A percentile compares a stretch with the other conserved stretches of the same genome.
phyloP scores from a whole-genome alignment of 2,888 invertebrate species.

The Acheta domesticus region DNA sequence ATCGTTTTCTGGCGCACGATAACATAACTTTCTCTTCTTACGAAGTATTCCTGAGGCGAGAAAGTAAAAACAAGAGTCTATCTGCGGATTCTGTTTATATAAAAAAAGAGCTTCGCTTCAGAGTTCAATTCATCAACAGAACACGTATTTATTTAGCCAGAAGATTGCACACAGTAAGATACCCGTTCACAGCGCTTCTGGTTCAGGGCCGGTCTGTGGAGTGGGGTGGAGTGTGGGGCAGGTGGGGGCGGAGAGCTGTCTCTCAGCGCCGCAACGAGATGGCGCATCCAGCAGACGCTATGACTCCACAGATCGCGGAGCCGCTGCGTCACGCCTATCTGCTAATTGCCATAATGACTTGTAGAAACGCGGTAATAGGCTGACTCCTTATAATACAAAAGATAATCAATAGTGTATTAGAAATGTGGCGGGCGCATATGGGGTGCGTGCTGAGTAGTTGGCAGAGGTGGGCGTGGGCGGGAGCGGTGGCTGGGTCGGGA shows the following conservation, averaged over 20 bases:
- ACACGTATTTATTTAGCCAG: no score
- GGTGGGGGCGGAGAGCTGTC: not conserved
- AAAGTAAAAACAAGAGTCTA: no score
- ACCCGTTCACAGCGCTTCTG: no score
- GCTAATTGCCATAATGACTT: conserved; percentile 22
- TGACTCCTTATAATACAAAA: conserved; percentile 12
- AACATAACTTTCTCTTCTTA: no score
- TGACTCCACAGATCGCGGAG: not conserved
- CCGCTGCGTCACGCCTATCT: not conserved
- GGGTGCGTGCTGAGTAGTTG: not conserved
- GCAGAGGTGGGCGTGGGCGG: not conserved
- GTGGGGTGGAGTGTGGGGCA: not conserved
- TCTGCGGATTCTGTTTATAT: no score
- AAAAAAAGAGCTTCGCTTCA: no score
- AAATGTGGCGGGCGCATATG: conserved; percentile 18
- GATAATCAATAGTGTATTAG: conserved; percentile 21
- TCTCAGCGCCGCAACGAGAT: not conserved
- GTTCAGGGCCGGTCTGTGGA: no score
- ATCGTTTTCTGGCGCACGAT: no score
- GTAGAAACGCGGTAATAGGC: conserved; percentile 19
- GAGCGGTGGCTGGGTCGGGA: not conserved
- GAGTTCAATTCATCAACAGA: no score
- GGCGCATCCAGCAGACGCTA: not conserved
- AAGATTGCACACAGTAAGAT: no score
- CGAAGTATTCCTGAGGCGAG: no score